Evolutionary conservation across 2,888 invertebrate species (phyloP).

Genomic region (Synergus laeviventris): DNA sequence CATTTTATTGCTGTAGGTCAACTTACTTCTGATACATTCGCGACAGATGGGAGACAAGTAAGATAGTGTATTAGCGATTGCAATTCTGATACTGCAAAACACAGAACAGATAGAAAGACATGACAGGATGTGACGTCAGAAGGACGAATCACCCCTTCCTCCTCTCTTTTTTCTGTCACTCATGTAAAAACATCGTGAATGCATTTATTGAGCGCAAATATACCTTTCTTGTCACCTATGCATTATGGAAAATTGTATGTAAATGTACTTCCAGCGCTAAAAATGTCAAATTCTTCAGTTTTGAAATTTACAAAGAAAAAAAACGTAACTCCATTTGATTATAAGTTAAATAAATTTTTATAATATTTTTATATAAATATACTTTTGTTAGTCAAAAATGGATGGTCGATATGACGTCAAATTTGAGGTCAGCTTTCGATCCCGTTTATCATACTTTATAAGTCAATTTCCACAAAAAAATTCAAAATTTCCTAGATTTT

Average conservation of each 20-base stretch:
- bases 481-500: too few relatives aligned
- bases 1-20: slow-evolving; percentile 15
- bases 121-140: slow-evolving; percentile 69
- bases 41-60: slow-evolving; percentile 16
- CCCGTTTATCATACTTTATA: too few relatives aligned
- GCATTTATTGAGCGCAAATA: slow-evolving; percentile 45
- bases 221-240: slow-evolving; percentile 22
- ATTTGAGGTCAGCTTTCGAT: too few relatives aligned
- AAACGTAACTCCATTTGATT: too few relatives aligned
- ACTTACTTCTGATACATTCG: slow-evolving; percentile 11
- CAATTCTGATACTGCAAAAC: slow-evolving; percentile 32
- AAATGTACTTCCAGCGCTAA: background rate
- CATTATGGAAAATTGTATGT: background rate
- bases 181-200: slow-evolving; percentile 41
- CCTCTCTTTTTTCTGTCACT: slow-evolving; percentile 53
- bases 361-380: too few relatives aligned
- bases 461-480: too few relatives aligned
- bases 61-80: slow-evolving; percentile 20
- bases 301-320: too few relatives aligned
- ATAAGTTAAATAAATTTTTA: too few relatives aligned
- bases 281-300: too few relatives aligned
- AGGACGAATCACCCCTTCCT: slow-evolving; percentile 62
- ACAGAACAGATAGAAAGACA: slow-evolving; percentile 56
- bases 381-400: too few relatives aligned
- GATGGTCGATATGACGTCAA: too few relatives aligned